Evolutionary conservation across 2,797 vertebrate species (phyloP).

Genomic region (Malurus splendens): DNA sequence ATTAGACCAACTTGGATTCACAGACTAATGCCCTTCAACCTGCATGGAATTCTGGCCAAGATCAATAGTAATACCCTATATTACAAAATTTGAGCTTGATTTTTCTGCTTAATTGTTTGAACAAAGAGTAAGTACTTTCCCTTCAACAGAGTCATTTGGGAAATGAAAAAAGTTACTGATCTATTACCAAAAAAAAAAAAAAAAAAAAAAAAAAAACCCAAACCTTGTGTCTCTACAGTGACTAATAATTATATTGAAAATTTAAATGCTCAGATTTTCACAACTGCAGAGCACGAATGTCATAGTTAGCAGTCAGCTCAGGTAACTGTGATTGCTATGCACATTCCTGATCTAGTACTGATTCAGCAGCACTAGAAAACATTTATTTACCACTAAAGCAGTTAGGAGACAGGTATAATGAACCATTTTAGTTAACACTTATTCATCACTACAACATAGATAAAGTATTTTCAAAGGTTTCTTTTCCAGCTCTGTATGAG

Average conservation of each 20-base stretch:
- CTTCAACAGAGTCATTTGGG: neutral
- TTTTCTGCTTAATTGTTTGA: neutral
- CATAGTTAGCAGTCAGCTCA: neutral
- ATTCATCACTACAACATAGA: neutral
- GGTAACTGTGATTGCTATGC: neutral
- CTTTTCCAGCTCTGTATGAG: neutral
- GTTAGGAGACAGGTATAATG: neutral
- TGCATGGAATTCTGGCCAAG: neutral
- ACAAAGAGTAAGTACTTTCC: neutral
- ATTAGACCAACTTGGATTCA: neutral
- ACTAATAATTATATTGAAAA: neutral
- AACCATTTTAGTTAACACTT: neutral
- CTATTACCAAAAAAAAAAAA: neutral
- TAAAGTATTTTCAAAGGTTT: conserved; percentile 37
- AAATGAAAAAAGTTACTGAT: neutral
- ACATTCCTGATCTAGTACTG: neutral
- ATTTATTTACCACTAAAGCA: neutral
- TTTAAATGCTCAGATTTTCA: neutral
- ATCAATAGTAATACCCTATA: neutral
- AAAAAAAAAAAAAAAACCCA: neutral
- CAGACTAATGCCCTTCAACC: neutral
- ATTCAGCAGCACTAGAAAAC: neutral
- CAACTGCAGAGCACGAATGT: neutral
- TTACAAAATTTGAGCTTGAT: neutral
- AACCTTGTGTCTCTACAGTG: neutral